Conservation (phyloP, 2,113 vertebrate species). For the Toxotes chatareus region DNA sequence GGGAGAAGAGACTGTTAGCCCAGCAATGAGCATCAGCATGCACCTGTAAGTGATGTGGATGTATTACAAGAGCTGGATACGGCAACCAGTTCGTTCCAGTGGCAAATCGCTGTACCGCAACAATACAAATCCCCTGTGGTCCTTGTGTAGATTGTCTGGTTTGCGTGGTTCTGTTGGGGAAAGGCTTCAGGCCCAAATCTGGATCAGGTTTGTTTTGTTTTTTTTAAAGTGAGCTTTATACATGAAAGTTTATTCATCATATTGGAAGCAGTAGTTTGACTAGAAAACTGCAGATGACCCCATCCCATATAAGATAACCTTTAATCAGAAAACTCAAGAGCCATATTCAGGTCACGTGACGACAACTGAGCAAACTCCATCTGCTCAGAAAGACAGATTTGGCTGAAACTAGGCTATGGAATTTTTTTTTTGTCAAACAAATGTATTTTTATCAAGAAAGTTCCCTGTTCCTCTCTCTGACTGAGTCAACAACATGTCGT, state of each 20-base stretch:
- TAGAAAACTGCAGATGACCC: too few relatives aligned
- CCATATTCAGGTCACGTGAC: neutral
- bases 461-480: neutral
- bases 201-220: too few relatives aligned
- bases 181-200: neutral
- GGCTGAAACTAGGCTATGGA: neutral
- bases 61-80: constrained; percentile 77
- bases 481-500: neutral
- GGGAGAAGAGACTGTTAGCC: constrained; percentile 95
- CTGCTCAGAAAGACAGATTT: neutral
- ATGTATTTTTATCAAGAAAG: neutral
- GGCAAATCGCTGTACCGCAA: neutral
- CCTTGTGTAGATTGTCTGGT: neutral
- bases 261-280: neutral
- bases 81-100: constrained; percentile 33
- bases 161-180: neutral
- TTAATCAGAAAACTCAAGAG: neutral
- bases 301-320: neutral
- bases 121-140: neutral
- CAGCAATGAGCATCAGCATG: constrained; percentile 80
- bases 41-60: constrained; percentile 27
- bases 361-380: neutral
- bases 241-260: neutral
- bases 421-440: neutral
- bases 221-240: neutral